Evolutionary conservation across 2,888 invertebrate genomes (phyloP).

Genomic region (Trilocha varians): DNA sequence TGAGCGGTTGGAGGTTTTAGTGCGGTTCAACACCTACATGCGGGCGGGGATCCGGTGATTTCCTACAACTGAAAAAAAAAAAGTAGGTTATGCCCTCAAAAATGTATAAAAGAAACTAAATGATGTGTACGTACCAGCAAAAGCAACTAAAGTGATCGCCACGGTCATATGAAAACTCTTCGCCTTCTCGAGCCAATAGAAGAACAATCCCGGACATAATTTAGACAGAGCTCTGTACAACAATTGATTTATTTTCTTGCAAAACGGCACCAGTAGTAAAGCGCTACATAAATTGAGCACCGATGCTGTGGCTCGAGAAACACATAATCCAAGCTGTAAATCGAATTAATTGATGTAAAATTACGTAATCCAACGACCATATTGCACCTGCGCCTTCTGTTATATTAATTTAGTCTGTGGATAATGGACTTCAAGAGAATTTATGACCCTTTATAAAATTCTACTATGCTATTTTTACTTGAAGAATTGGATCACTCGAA

Average conservation of each 20-base stretch:
- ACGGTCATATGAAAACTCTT: conserved; percentile 71
- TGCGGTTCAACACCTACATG: too few species aligned
- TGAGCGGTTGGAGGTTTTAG: too few species aligned
- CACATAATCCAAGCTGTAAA: conserved; percentile 67
- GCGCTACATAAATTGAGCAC: conserved; percentile 61
- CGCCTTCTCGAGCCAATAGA: conserved; percentile 63
- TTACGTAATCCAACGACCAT: conserved; percentile 1
- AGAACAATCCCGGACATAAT: conserved; percentile 51
- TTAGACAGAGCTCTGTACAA: conserved; percentile 46
- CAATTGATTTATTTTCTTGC: conserved; percentile 64
- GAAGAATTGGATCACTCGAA: too few species aligned
- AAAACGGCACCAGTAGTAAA: conserved; percentile 60
- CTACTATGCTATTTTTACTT: too few species aligned
- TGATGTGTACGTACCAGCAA: conserved; percentile 57
- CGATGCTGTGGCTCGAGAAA: conserved; percentile 70
- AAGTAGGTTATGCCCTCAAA: too few species aligned
- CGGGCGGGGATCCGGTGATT: too few species aligned
- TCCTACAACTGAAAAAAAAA: too few species aligned
- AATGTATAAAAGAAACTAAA: too few species aligned
- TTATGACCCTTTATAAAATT: too few species aligned
- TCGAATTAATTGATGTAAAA: conserved; percentile 8
- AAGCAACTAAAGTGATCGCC: conserved; percentile 57
- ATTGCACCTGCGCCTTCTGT: neutral
- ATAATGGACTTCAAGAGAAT: neutral
- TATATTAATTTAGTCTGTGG: neutral